Percentiles rank a stretch among this genome's conserved stretches.
Evolutionary conservation across 2,797 vertebrate genomes (phyloP).

Genomic region (Manis pentadactyla): DNA sequence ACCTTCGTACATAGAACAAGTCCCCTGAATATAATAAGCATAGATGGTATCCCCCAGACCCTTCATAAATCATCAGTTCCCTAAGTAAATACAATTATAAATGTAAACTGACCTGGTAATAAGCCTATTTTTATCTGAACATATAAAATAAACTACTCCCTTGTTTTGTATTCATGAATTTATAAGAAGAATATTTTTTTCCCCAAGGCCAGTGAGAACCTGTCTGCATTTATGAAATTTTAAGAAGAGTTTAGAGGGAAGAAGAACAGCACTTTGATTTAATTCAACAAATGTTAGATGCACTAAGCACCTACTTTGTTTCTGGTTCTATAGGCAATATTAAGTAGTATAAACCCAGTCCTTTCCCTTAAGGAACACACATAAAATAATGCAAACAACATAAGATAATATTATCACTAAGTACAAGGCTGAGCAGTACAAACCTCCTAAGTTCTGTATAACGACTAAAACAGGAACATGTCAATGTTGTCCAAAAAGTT

Average conservation of each 20-base stretch:
- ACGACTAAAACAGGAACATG: not conserved
- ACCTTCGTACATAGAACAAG: not conserved
- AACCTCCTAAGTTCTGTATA: not conserved
- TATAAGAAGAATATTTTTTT: not conserved
- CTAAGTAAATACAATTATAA: conserved; percentile 25
- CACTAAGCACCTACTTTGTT: not conserved
- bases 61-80: not conserved
- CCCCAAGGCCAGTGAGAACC: not conserved
- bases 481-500: not conserved
- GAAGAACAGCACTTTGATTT: conserved; percentile 38
- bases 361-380: not conserved
- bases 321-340: conserved; percentile 27
- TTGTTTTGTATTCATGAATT: conserved; percentile 30
- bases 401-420: not conserved
- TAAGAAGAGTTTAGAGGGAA: conserved; percentile 28
- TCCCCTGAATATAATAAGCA: not conserved
- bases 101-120: not conserved
- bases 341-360: not conserved
- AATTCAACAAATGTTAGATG: not conserved
- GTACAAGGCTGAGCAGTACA: not conserved
- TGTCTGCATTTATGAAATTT: conserved; percentile 22
- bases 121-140: conserved; percentile 52
- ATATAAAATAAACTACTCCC: not conserved
- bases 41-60: not conserved
- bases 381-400: not conserved